Evolutionary conservation across 2,797 vertebrate species (phyloP), one percentile per base, ranked within the genome.

Genomic region (Rhinatrema bivittatum): DNA sequence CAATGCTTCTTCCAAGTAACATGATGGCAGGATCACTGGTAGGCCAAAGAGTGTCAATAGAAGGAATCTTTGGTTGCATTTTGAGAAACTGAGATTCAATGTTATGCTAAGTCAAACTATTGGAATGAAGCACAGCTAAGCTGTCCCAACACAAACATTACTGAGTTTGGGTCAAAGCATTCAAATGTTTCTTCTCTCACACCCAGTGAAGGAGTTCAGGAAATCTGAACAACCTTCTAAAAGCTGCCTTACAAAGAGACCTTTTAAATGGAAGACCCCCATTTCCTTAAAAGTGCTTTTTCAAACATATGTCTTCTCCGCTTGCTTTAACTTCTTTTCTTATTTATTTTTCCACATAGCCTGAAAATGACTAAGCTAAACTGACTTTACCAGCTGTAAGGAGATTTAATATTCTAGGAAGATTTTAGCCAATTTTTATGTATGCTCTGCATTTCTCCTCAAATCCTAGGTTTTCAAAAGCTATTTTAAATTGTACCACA

Each of bases 221-320:
- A 55, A 61, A 64, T 50, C 36, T 64, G 45, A 56, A 40, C 23
- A 56, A 32, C 47, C 54, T 42, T 41, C 75, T 59, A 60, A 68
- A 68, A 50, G 48, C 37, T 22, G 35, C 51, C 60, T 36, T 16
- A 71, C 33, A 64, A 78, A 72, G 56, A 53, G 49, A 26, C 14
- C 58, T 76, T 78, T 65, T 62, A 62, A 51, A 24, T 17, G 43
- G 59, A 39, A 54, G 60, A 68, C 54, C 26, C 46, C n/a, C 54
- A 57, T 42, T 50, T 36, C 46, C 70, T 70, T 46, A 48, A 70
- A 71, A 32, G 16, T 10, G 34, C 12, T 44, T 47, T 60, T 56
- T 58, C 52, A 48, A 46, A 54, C 32, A 56, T 43, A 49, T 1
- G 25, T n/a, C n/a, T n/a, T n/a, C n/a, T n/a, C 54, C 48, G 59